Conservation (phyloP, 2,888 invertebrate genomes). For the Drosophila fulvimacula region DNA sequence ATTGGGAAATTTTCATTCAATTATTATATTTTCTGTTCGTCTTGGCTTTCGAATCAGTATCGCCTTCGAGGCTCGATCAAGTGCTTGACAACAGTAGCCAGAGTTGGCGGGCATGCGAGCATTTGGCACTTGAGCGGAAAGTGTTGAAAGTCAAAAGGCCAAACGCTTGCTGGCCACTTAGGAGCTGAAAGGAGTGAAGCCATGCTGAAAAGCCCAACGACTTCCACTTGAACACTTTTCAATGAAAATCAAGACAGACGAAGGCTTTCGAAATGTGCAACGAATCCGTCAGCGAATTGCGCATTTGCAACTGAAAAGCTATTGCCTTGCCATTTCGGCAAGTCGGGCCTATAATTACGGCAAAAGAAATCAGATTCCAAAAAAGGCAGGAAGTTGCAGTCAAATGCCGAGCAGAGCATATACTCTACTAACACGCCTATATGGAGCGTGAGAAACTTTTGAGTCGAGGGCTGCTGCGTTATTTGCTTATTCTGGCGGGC, state of each 20-base stretch:
- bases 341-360: conserved; percentile 59
- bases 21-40: background rate
- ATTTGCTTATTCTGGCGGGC: conserved; percentile 64
- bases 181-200: conserved; percentile 42
- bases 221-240: conserved; percentile 81
- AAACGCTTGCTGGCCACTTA: conserved; percentile 60
- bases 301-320: conserved; percentile 69
- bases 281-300: conserved; percentile 59
- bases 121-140: conserved; percentile 57
- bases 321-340: conserved; percentile 29
- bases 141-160: conserved; percentile 63
- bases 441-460: conserved; percentile 69
- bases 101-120: conserved; percentile 32
- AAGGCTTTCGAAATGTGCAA: conserved; percentile 66
- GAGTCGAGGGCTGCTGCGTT: conserved; percentile 25
- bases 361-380: background rate
- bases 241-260: conserved; percentile 60
- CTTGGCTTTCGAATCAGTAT: background rate
- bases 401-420: conserved; percentile 48
- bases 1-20: background rate
- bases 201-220: conserved; percentile 74
- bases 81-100: conserved; percentile 31
- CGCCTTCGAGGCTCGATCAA: conserved; percentile 4
- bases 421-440: conserved; percentile 11
- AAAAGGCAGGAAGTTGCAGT: conserved; percentile 60